A percentile compares a stretch with the other conserved stretches of the same genome.
phyloP scores from a whole-genome alignment of 2,888 invertebrate genomes.

The Chironomus tentans region DNA sequence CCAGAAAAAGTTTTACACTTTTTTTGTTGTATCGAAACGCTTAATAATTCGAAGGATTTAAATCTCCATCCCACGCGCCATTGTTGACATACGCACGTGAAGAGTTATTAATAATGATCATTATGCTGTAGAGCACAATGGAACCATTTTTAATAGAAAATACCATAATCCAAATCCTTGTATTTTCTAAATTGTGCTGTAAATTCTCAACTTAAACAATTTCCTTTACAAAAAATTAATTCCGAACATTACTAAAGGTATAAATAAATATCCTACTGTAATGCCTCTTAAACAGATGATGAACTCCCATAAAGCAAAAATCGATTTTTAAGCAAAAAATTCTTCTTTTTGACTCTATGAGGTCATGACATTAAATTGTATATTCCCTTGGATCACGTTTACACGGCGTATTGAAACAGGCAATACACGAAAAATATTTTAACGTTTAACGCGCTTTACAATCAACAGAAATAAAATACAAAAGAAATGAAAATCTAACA shows the following conservation, averaged over 20 bases:
- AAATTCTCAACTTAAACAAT: background rate
- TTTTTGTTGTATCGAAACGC: no score
- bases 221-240: background rate
- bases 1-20: no score
- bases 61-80: no score
- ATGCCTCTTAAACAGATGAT: background rate
- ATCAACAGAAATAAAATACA: background rate
- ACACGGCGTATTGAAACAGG: background rate
- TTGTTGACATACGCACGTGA: no score
- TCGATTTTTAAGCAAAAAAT: background rate
- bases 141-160: no score
- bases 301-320: background rate
- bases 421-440: constrained; percentile 13
- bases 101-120: no score
- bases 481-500: background rate
- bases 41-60: no score
- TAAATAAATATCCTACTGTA: background rate
- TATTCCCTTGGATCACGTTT: constrained; percentile 8
- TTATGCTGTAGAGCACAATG: no score
- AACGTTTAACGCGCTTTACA: background rate
- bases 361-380: no score
- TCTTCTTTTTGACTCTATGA: no score
- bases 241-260: background rate
- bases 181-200: no score
- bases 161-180: no score